Evolutionary conservation across 2,113 vertebrate species (phyloP).

Genomic region (Forbesichthys papilliferus): DNA sequence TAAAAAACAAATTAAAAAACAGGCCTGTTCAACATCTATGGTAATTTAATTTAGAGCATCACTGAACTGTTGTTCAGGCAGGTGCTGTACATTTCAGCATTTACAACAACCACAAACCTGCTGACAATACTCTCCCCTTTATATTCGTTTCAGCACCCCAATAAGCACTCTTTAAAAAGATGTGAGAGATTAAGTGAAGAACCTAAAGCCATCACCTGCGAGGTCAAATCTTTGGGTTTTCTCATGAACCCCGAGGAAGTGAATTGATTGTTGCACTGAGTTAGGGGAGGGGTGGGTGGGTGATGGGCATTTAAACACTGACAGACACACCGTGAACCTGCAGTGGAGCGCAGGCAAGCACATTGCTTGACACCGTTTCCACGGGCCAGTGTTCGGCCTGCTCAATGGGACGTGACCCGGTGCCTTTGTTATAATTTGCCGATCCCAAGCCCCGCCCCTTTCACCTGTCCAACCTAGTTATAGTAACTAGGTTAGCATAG

Average conservation of each 20-base stretch:
- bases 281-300: conserved; percentile 54
- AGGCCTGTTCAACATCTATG: not conserved
- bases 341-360: conserved; percentile 61
- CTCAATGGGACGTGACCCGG: conserved; percentile 66
- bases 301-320: conserved; percentile 72
- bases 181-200: conserved; percentile 53
- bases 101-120: conserved; percentile 15
- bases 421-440: conserved; percentile 73
- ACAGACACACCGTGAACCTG: conserved; percentile 71
- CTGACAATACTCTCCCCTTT: not conserved
- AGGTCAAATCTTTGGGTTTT: conserved; percentile 70
- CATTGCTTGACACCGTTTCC: conserved; percentile 72
- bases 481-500: too few species aligned
- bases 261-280: conserved; percentile 72
- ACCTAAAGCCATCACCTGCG: conserved; percentile 58
- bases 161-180: conserved; percentile 59
- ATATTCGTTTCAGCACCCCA: conserved; percentile 24
- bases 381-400: conserved; percentile 61
- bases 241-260: conserved; percentile 64
- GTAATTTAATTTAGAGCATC: not conserved
- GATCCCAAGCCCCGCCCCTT: conserved; percentile 43
- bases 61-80: not conserved
- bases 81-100: not conserved
- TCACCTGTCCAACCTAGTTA: too few species aligned
- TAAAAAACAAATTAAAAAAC: not conserved